Evolutionary conservation across 2,113 vertebrate genomes (phyloP).

Genomic region (Trematomus loennbergii): DNA sequence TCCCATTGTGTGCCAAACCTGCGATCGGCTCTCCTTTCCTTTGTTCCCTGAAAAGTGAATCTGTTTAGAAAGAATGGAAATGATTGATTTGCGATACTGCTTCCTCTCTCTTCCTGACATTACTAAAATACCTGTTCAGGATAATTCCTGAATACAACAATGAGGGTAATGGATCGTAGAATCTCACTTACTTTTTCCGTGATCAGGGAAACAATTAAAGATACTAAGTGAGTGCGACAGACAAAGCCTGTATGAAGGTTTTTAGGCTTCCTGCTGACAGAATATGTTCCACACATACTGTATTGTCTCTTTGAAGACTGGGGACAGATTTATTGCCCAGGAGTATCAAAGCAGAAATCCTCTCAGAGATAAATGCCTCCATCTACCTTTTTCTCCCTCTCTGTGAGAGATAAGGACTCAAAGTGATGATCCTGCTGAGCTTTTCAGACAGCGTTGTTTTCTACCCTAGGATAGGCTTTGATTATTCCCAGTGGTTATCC

Average conservation of each 20-base stretch:
- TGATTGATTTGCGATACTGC: conserved; percentile 76
- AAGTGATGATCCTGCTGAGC: conserved; percentile 30
- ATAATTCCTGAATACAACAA: conserved; percentile 38
- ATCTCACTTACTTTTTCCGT: conserved; percentile 54
- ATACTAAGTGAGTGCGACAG: conserved; percentile 36
- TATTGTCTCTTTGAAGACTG: conserved; percentile 68
- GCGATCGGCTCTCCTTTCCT: conserved; percentile 54
- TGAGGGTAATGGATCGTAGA: background rate
- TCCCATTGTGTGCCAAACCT: conserved; percentile 57
- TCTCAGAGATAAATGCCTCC: conserved; percentile 69
- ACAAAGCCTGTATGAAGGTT: conserved; percentile 49
- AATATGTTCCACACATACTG: conserved; percentile 53
- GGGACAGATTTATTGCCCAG: conserved; percentile 69
- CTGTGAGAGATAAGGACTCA: conserved; percentile 52
- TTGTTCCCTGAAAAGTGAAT: conserved; percentile 62
- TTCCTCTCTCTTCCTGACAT: conserved; percentile 54
- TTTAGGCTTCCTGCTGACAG: conserved; percentile 47
- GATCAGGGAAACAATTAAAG: conserved; percentile 58
- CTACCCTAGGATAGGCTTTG: conserved; percentile 15
- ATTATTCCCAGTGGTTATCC: conserved; percentile 31
- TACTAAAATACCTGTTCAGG: conserved; percentile 41
- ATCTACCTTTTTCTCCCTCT: background rate
- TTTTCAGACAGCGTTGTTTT: conserved; percentile 36
- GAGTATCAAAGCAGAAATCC: conserved; percentile 66
- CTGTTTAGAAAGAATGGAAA: conserved; percentile 71